Evolutionary conservation across 1,140 invertebrate genomes (phyloP), one percentile per base, ranked within the genome.

Genomic region (Elysia chlorotica): DNA sequence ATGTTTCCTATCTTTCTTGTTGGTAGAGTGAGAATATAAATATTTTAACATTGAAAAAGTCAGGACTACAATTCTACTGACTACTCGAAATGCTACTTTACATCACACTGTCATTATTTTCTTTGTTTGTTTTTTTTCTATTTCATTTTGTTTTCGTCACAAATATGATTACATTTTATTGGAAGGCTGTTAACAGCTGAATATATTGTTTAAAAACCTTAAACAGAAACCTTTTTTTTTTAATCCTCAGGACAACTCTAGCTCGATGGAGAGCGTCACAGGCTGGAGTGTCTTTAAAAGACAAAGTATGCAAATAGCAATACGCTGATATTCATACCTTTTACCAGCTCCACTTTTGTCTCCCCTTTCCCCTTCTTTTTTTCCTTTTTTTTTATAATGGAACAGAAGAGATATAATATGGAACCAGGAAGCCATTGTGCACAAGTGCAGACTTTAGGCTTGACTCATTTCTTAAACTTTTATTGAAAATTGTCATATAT

Each of bases 211-310:
- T n/a, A 14, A 23, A 33, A 28, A 63, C 5, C 31, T 10, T 30
- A 10, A 14, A 31, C 5, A 63, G 30, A 35, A 28, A 14, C 3
- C 10, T 28, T 63, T 35, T 63, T 10, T 63, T 30, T 63, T 10
- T 28, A 35, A 4, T 35, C 33, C 33, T 14, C 65, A 97, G 95
- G 96, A 98, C 96, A 70, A 97, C 96, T 4, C 88, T 98, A 66
- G 96, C 96, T 76, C 90, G 96, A 79, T 99, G 96, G 96, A 88
- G 96, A 83, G 95, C 95, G 36, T 95, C 96, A 41, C 96, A 99
- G 87, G 91, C 95, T 56, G 94, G 93, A 63, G 94, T 96, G 19
- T 81, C 74, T 37, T 92, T 61, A 33, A 30, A 35, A 56, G 70
- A 38, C 30, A 38, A 28, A 14, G 23, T 31, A 23, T 14, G 21